Base-by-base conservation (phyloP, 2,888 invertebrate species). In the Schizaphis graminum region DNA sequence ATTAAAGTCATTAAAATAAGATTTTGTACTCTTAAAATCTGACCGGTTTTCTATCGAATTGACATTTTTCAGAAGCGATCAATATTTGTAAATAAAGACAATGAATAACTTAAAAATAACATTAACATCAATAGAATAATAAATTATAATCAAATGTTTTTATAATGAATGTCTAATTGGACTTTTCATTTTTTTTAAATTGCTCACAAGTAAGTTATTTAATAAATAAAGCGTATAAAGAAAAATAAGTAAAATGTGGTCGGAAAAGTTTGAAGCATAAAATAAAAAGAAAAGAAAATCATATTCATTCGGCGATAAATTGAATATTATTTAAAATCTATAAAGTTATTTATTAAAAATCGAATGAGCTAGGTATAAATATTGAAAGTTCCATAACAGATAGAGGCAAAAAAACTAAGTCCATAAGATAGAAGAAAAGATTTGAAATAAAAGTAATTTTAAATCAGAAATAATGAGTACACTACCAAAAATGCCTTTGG, bases 111-210 rank as follows among this genome's bases (percentile, higher is more conserved):
- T 86, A 13, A 35, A 87, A 47, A 86, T 56, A 57, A 91, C 57
- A 85, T 84, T 91, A 87, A 87, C 28, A 28, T 88, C 88, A 88
- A 77, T 88, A 53, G 35, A 77, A 77, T 13, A 53, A n/a, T n/a
- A n/a, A n/a, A 92, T 77, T 88, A 77, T 28, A 92, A 87, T 53
- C 49, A 61, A 92, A 92, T 49, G 67, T 53, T 88, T 92, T 92
- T 92, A 49, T 87, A 92, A 92, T 77, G 53, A 49, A 77, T 92
- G 53, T 56, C 44, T 92, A 92, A 92, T 88, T 53, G 41, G 44
- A 16, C 16, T 61, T 57, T 61, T 87, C n/a, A 26, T 13, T 86
- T 85, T 85, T 67, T 86, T 53, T 16, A 85, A 4, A 49, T 67
- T n/a, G 53, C 88, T 92, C 49, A 35, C n/a, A 11, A 53, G 53